Base-by-base conservation (phyloP, 2,797 vertebrate species). In the Arremon brunneinucha region DNA sequence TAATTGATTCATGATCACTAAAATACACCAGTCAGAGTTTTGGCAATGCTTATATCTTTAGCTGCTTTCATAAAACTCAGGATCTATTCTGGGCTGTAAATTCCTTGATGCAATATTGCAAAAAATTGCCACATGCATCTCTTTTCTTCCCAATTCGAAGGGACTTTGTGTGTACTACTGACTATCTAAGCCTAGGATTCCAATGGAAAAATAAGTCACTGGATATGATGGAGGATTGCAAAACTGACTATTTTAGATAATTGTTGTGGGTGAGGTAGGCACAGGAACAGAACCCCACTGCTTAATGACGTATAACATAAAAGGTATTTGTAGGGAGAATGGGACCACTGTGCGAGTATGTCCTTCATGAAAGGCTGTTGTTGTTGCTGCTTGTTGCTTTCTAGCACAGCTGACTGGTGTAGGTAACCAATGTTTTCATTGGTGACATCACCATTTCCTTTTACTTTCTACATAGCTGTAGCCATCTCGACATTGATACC, bases 271-370 rank as follows among this genome's bases (percentile, higher is more conserved):
- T 67, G 52, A 81, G 44, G 47, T 52, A 83, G n/a, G 17, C 32
- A 14, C 19, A 65, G 23, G 35, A 35, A 35, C 41, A 77, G 52
- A 88, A 55, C 8, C 11, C 52, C 19, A 9, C 19, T 12, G 4
- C 23, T 47, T 35, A 10, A 1, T 50, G 30, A 6, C 12, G 21
- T 64, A n/a, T 17, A 28, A 65, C 6, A 15, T 39, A 22, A 78
- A 71, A 62, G 0, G 0, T 60, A 21, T 53, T 49, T 70, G 5
- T 44, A 44, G 50, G 30, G 34, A 64, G 41, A 84, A 64, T 0
- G 0, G 11, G 9, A 84, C 41, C 10, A 47, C 35, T 60, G 4
- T 72, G 14, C 10, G 20, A 65, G 17, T 22, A 53, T 67, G 9
- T 53, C 47, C 24, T 77, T 9, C 17, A 2, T 44, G 32, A 64